Conservation (phyloP, 1,140 invertebrate species). For the Drosophila repleta region DNA sequence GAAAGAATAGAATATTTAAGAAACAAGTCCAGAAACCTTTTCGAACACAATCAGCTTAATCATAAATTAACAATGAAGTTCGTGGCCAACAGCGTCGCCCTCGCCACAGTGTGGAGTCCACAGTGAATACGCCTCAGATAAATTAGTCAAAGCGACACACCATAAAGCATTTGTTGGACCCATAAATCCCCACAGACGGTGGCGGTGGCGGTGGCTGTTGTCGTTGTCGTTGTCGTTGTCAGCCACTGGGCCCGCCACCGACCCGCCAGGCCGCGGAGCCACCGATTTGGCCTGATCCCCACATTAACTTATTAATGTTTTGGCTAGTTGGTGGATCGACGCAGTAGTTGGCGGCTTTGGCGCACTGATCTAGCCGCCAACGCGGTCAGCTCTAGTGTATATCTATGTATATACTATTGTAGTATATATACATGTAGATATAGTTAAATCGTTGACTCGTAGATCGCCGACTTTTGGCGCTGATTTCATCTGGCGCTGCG, state of each 20-base stretch:
- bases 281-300: constrained; percentile 28
- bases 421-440: background rate
- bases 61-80: constrained; percentile 80
- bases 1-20: constrained; percentile 16
- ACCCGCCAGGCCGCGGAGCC: background rate
- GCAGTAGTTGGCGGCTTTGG: constrained; percentile 46
- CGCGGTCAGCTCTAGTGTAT: background rate
- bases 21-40: constrained; percentile 38
- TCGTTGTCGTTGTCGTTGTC: constrained; percentile 42
- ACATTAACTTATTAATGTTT: constrained; percentile 83
- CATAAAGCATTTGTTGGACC: constrained; percentile 82
- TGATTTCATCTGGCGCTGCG: constrained; percentile 65
- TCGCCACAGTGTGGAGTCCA: constrained; percentile 26
- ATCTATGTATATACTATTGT: background rate
- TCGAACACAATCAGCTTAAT: constrained; percentile 69
- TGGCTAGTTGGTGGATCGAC: constrained; percentile 44
- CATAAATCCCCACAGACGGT: constrained; percentile 73
- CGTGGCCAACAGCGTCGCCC: constrained; percentile 32
- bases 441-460: background rate
- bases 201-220: constrained; percentile 47
- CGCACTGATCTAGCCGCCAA: constrained; percentile 75
- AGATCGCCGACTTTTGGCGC: constrained; percentile 46
- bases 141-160: constrained; percentile 83
- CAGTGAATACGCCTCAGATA: constrained; percentile 58
- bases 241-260: constrained; percentile 18